phyloP scores from a whole-genome alignment of 1,140 invertebrate species.

The Lysiphlebus fabarum region DNA sequence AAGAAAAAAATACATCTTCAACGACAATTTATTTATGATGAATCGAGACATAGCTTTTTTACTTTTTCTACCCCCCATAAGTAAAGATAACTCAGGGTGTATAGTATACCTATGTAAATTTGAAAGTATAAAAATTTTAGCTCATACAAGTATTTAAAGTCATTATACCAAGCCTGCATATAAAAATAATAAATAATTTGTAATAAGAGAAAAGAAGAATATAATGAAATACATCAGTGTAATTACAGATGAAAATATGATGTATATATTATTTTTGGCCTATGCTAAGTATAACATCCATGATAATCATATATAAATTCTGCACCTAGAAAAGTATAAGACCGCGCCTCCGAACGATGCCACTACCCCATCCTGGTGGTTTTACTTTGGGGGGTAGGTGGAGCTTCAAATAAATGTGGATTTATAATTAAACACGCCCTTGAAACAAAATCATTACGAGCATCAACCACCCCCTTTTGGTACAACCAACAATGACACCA shows the following conservation, averaged over 20 bases:
- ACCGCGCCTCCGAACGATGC: slow-evolving; percentile 22
- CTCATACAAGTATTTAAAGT: too few species aligned
- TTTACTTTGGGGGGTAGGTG: slow-evolving; percentile 43
- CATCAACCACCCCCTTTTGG: too few species aligned
- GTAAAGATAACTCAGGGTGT: too few species aligned
- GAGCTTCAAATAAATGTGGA: slow-evolving; percentile 54
- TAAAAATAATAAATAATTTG: too few species aligned
- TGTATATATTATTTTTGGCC: background rate
- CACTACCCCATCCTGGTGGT: slow-evolving; percentile 25
- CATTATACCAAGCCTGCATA: too few species aligned
- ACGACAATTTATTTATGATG: slow-evolving; percentile 14
- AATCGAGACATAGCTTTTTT: slow-evolving; percentile 15
- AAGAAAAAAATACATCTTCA: slow-evolving; percentile 8
- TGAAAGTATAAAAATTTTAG: too few species aligned
- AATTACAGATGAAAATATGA: background rate
- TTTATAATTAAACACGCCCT: slow-evolving; percentile 59
- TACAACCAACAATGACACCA: too few species aligned
- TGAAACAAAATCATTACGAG: slow-evolving; percentile 57
- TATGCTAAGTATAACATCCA: too few species aligned
- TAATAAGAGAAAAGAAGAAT: too few species aligned
- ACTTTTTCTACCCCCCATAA: background rate
- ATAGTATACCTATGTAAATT: too few species aligned
- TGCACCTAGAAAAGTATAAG: slow-evolving; percentile 6
- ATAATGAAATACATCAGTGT: too few species aligned
- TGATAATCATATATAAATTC: too few species aligned